Evolutionary conservation across 37 sponge, comb jelly and placozoan genomes (phyloP).

Genomic region (Ianthella basta): DNA sequence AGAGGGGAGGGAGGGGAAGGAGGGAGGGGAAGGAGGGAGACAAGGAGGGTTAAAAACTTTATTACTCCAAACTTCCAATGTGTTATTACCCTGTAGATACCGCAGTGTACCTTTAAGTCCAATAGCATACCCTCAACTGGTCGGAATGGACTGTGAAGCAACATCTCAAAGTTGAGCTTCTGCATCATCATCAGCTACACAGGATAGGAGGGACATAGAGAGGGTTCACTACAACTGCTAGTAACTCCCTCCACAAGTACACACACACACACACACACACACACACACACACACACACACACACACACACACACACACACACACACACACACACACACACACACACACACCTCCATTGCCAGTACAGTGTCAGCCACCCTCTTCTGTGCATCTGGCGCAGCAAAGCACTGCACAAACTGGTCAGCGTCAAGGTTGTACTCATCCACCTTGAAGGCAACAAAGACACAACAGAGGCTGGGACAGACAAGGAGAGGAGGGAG

Average conservation of each 20-base stretch:
- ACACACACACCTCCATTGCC: slow-evolving; percentile 61
- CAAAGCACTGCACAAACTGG: slow-evolving; percentile 75
- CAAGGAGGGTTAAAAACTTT: no score
- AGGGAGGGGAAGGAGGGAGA: no score
- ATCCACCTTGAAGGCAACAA: slow-evolving; percentile 91
- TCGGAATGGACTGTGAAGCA: slow-evolving; percentile 86
- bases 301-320: slow-evolving; percentile 14
- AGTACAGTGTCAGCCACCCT: slow-evolving; percentile 53
- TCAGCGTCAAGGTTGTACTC: slow-evolving; percentile 88
- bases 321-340: neutral
- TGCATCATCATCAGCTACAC: slow-evolving; percentile 74
- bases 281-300: slow-evolving; percentile 1
- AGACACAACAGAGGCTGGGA: slow-evolving; percentile 75
- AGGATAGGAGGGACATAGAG: neutral
- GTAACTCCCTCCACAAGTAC: neutral
- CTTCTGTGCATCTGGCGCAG: slow-evolving; percentile 42
- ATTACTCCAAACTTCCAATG: neutral
- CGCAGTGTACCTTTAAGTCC: slow-evolving; percentile 78
- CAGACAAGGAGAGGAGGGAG: neutral
- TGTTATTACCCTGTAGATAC: neutral
- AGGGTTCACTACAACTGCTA: no score
- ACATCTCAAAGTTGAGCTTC: slow-evolving; percentile 80
- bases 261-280: neutral
- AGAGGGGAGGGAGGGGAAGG: no score
- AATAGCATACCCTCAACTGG: slow-evolving; percentile 87